These are phyloP conservation scores for Cebidichthys violaceus DNA, from an alignment of 2,113 vertebrate species.

Conservation along the genomic window DNA sequence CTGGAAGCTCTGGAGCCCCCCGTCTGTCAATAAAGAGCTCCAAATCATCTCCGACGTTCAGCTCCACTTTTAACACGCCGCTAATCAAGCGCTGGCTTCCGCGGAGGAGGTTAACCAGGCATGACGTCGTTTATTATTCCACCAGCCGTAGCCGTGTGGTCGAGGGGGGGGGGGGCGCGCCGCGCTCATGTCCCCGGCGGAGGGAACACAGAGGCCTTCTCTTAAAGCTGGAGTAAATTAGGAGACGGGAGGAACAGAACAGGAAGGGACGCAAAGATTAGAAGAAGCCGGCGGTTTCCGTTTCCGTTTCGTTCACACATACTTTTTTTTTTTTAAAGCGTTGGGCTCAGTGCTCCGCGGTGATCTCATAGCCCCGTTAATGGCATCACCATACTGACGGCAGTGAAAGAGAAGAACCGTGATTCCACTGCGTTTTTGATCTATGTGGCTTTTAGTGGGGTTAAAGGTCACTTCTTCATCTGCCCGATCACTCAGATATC, in stretches of 20 bases:
- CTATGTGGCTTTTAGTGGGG: constrained; percentile 17
- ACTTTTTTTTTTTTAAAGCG: constrained; percentile 8
- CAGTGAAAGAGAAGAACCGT: background rate
- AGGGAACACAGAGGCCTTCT: constrained; percentile 64
- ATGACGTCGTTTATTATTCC: constrained; percentile 71
- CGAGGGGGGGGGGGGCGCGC: constrained; percentile 30
- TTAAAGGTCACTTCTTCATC: constrained; percentile 23
- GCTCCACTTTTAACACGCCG: constrained; percentile 36
- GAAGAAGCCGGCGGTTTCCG: constrained; percentile 46
- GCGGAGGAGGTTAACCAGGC: constrained; percentile 51
- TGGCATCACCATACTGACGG: constrained; percentile 33
- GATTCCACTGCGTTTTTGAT: background rate
- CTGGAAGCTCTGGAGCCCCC: constrained; percentile 34
- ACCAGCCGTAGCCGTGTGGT: constrained; percentile 62
- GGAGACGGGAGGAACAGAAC: constrained; percentile 53
- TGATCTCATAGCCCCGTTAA: constrained; percentile 42
- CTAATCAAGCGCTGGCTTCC: constrained; percentile 70
- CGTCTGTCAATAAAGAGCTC: constrained; percentile 52
- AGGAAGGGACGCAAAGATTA: constrained; percentile 71
- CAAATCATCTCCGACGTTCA: constrained; percentile 31
- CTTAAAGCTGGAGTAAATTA: constrained; percentile 55
- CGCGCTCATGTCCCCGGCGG: constrained; percentile 53
- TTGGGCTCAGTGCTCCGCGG: constrained; percentile 17
- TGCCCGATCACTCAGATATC: constrained; percentile 45
- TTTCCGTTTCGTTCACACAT: constrained; percentile 19